Percentiles rank a stretch among this genome's conserved stretches.
Conservation (phyloP, 2,797 vertebrate species). For the Apodemus agrarius region DNA sequence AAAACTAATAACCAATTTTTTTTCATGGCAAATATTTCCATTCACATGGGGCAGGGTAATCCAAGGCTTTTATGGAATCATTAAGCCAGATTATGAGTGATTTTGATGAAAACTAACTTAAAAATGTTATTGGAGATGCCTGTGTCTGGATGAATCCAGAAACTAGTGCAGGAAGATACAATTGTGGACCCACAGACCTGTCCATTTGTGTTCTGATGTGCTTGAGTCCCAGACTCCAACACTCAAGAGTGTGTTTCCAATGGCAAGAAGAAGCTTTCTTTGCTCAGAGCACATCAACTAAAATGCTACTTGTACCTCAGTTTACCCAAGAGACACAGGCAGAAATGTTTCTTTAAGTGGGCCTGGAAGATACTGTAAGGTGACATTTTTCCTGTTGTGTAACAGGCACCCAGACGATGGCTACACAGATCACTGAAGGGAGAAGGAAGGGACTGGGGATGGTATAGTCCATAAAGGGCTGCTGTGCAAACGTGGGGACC, state of each 20-base stretch:
- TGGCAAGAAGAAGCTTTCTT: not conserved
- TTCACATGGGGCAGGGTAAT: constrained; percentile 81
- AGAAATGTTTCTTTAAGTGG: not conserved
- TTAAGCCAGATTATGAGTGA: constrained; percentile 77
- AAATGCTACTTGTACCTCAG: not conserved
- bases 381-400: not conserved
- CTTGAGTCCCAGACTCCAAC: not conserved
- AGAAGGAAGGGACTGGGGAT: not conserved
- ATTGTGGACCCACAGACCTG: not conserved
- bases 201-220: not conserved
- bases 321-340: not conserved
- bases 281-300: not conserved
- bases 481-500: not conserved
- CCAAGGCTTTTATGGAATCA: constrained; percentile 76
- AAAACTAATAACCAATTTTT: constrained; percentile 86
- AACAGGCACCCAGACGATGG: not conserved
- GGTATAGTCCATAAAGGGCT: not conserved
- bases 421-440: not conserved
- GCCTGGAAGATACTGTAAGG: constrained; percentile 4
- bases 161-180: not conserved
- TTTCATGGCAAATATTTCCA: constrained; percentile 85
- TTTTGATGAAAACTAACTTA: constrained; percentile 83
- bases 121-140: not conserved
- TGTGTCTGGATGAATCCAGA: not conserved
- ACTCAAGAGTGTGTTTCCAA: not conserved